Conservation (phyloP, 2,888 invertebrate species). For the Brachylomia viminalis region DNA sequence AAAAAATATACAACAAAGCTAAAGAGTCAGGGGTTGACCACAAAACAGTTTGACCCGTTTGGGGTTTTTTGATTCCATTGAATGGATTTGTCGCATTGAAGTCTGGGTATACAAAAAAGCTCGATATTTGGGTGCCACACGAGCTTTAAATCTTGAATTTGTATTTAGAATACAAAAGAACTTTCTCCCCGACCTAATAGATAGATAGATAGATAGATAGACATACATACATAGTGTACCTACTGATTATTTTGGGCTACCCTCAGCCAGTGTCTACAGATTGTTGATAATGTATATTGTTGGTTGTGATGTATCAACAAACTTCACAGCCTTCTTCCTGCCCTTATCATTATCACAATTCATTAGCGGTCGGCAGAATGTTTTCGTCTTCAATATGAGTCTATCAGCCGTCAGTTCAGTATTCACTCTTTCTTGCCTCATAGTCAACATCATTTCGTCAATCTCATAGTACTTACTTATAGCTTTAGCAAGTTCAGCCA, state of each 20-base stretch:
- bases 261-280: background rate
- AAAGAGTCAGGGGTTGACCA: too few relatives aligned
- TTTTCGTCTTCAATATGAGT: background rate
- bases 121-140: too few relatives aligned
- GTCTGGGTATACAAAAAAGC: too few relatives aligned
- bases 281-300: background rate
- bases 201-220: too few relatives aligned
- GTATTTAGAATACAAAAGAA: too few relatives aligned
- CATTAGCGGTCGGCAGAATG: background rate
- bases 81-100: too few relatives aligned
- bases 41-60: too few relatives aligned
- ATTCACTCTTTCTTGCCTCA: background rate
- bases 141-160: too few relatives aligned
- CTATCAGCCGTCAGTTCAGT: background rate
- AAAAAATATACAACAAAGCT: too few relatives aligned
- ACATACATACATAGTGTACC: background rate
- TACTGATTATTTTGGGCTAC: background rate
- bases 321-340: background rate
- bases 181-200: too few relatives aligned
- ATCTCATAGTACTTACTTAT: background rate
- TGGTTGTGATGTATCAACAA: background rate
- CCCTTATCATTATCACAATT: background rate
- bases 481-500: too few relatives aligned
- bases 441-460: background rate
- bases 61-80: too few relatives aligned